phyloP scores from a whole-genome alignment of 2,888 invertebrate genomes.

The Tinea semifulvella region DNA sequence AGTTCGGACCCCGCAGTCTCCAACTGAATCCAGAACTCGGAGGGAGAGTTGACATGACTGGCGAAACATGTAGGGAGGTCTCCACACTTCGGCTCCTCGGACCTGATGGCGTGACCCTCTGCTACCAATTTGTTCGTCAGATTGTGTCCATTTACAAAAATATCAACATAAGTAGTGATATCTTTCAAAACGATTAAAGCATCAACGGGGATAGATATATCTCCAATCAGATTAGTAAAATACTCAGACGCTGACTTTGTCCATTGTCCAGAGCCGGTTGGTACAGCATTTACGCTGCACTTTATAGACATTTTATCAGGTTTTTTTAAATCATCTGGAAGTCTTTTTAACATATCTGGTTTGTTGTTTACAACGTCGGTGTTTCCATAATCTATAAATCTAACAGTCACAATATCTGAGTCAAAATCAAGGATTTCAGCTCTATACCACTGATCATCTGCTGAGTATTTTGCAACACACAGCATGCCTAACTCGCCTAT shows the following conservation, averaged over 20 bases:
- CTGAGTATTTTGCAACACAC: conserved; percentile 82
- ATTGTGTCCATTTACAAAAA: conserved; percentile 68
- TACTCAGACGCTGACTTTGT: conserved; percentile 70
- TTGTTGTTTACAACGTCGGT: conserved; percentile 76
- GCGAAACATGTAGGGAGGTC: conserved; percentile 72
- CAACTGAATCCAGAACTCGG: conserved; percentile 82
- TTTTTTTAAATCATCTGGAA: conserved; percentile 67
- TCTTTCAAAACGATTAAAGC: conserved; percentile 66
- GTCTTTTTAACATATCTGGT: conserved; percentile 65
- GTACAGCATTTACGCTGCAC: conserved; percentile 73
- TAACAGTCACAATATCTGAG: conserved; percentile 77
- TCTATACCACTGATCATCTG: conserved; percentile 91
- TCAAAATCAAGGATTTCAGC: conserved; percentile 86
- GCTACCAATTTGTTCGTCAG: conserved; percentile 68
- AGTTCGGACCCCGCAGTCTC: conserved; percentile 68
- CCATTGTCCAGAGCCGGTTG: conserved; percentile 71
- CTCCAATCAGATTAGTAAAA: conserved; percentile 69
- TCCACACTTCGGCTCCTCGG: conserved; percentile 60
- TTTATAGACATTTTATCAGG: conserved; percentile 67
- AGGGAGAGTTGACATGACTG: conserved; percentile 76
- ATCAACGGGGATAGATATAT: conserved; percentile 55
- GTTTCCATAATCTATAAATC: conserved; percentile 83
- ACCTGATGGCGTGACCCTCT: conserved; percentile 64
- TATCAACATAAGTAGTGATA: conserved; percentile 69
- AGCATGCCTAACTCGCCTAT: conserved; percentile 68